Evolutionary conservation across 2,113 vertebrate genomes (phyloP).

Genomic region (Gobius niger): DNA sequence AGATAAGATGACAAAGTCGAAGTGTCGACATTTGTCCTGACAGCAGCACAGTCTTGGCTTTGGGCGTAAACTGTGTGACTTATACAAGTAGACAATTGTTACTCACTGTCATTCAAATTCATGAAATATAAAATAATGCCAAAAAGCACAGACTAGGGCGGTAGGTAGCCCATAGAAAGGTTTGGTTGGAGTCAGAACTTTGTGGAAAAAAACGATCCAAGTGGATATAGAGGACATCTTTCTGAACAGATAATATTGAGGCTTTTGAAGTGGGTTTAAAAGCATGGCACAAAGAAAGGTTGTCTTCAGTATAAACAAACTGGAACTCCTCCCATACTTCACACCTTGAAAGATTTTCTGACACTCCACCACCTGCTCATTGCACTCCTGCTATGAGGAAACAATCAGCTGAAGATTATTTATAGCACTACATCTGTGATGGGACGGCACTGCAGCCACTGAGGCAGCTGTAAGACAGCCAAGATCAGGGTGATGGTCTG

Average conservation of each 20-base stretch:
- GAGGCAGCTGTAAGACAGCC: constrained; percentile 8
- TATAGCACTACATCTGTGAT: constrained; percentile 31
- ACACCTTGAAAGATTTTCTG: constrained; percentile 30
- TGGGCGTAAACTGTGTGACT: constrained; percentile 53
- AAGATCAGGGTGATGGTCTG: not conserved
- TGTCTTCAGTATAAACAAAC: not conserved
- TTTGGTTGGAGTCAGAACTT: constrained; percentile 5
- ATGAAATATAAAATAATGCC: constrained; percentile 30
- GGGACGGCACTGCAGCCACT: not conserved
- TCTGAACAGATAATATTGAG: not conserved
- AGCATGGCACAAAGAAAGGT: not conserved
- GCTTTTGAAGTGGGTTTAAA: not conserved
- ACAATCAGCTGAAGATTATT: constrained; percentile 43
- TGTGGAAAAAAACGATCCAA: constrained; percentile 13
- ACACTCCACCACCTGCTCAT: constrained; percentile 42
- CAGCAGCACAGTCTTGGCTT: constrained; percentile 58
- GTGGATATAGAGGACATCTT: constrained; percentile 1
- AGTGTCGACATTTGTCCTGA: constrained; percentile 48
- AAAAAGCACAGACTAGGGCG: constrained; percentile 23
- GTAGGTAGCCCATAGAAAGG: not conserved
- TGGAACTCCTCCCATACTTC: constrained; percentile 17
- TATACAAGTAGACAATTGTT: constrained; percentile 60
- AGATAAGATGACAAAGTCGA: constrained; percentile 34
- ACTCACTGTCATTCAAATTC: constrained; percentile 55
- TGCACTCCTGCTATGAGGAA: constrained; percentile 23